Base-by-base conservation (phyloP, 2,888 invertebrate genomes). In the Chloroclystis v-ata region DNA sequence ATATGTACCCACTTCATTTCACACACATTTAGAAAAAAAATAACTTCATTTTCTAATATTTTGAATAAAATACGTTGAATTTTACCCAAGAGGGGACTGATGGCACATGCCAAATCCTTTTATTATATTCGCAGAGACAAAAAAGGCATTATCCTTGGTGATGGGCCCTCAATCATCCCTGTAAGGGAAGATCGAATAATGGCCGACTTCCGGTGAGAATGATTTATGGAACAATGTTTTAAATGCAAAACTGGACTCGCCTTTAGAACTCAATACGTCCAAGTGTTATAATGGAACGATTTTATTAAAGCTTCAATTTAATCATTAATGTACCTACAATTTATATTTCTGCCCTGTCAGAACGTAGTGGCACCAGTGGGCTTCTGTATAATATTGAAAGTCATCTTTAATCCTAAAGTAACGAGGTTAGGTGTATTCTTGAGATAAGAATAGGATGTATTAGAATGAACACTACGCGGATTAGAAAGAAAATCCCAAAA, bases 151-250 rank as follows among this genome's bases (percentile, higher is more conserved):
- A 38, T 33, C 43, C 13, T n/a, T 28, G 14, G 28, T 14, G 33
- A 47, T 47, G n/a, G 38, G 38, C 24, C 28, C 38, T 47, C 43
- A 38, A 47, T 47, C 47, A 47, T 38, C 28, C 13, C 16, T 14
- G 32, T 41, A 9, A 25, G 28, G 46, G 30, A 28, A 38, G 38
- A 28, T 26, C 33, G 33, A 47, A 38, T 33, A 38, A 38, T 20
- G 12, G 32, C 26, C 11, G 28, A 46, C 9, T 35, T 43, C 5
- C 20, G 12, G 11, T 4, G 35, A 12, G 8, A 13, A 37, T 37
- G 24, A 37, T 29, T 43, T 30, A 30, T 37, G 37, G 6, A 10
- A 8, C 14, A 5, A n/a, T 28, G 10, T 35, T 4, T 35, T 11
- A 10, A 35, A 16, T 33, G 10, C 32, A 33, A 6, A 6, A 3